A percentile compares a stretch with the other conserved stretches of the same genome.
phyloP scores from a whole-genome alignment of 2,888 invertebrate species.

The Ichneumoninae sp. region DNA sequence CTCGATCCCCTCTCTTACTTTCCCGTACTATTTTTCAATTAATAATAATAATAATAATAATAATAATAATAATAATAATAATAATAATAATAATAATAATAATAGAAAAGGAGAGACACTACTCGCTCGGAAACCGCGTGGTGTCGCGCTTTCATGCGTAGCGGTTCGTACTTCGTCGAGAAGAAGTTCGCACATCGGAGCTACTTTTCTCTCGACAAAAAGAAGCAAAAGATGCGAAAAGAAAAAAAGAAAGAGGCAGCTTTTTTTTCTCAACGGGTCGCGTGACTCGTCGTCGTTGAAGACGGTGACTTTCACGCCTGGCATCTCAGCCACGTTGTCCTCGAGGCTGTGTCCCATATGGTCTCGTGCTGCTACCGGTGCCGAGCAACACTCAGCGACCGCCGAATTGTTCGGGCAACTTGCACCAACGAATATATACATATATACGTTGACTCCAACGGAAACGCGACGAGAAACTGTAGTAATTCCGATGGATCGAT shows the following conservation, averaged over 20 bases:
- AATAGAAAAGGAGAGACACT: slow-evolving; percentile 36
- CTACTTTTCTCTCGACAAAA: not conserved
- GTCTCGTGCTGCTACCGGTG: slow-evolving; percentile 7
- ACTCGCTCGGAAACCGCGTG: not conserved
- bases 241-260: not conserved
- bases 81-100: not conserved
- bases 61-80: not conserved
- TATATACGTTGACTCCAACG: not conserved
- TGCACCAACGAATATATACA: not conserved
- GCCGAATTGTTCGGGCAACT: slow-evolving; percentile 13
- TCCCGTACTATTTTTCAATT: not conserved
- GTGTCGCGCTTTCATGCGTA: not conserved
- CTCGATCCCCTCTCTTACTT: not conserved
- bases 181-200: not conserved
- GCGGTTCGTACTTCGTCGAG: slow-evolving; percentile 3
- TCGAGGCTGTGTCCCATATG: slow-evolving; percentile 22
- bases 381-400: not conserved
- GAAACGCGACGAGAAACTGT: not conserved
- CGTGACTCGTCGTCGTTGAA: slow-evolving; percentile 2
- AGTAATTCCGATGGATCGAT: not conserved
- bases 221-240: not conserved
- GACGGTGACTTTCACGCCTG: slow-evolving; percentile 47
- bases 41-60: slow-evolving; percentile 10
- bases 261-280: slow-evolving; percentile 10
- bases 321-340: slow-evolving; percentile 16